Evolutionary conservation across 2,113 vertebrate genomes (phyloP), one percentile per base, ranked within the genome.

Genomic region (Myotis davidii): DNA sequence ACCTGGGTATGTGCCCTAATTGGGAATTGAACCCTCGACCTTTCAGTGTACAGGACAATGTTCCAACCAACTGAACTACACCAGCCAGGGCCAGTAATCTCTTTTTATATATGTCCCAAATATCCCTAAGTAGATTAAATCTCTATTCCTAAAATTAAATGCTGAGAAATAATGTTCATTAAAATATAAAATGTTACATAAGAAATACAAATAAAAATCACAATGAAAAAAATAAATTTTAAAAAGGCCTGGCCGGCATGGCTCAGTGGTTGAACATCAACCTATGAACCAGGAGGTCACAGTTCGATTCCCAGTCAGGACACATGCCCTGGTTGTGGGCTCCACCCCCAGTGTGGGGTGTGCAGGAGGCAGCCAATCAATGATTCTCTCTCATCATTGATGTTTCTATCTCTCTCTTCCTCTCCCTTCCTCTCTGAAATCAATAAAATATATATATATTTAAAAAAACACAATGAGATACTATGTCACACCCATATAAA

Each of bases 121-220:
- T 56, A n/a, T 18, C n/a, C 29, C 73, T 61, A 91, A 90, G 21
- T 5, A 77, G 34, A n/a, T 39, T 61, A 95, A 77, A 85, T n/a
- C 20, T 72, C 91, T 65, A 82, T 4, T 72, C 54, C 73, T 81
- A 27, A 32, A 78, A 92, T 48, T 45, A 81, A 72, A 27, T 21
- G 16, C 34, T 81, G 13, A 39, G 27, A 77, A 95, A 85, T 27
- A 50, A 54, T 54, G n/a, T 79, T 76, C 65, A 42, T 78, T 67
- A 94, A 81, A 64, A 90, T 69, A 69, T 3, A 48, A 89, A 91
- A 39, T 56, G 27, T 65, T 73, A 76, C 17, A 50, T 32, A 17
- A 85, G 34, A 86, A 86, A 82, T 18, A 74, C 61, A 73, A 59
- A 91, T 6, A 83, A 94, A 94, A 92, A 48, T 10, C 42, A 72